Base-by-base conservation (phyloP, 2,113 vertebrate genomes). In the Ranitomeya imitator region DNA sequence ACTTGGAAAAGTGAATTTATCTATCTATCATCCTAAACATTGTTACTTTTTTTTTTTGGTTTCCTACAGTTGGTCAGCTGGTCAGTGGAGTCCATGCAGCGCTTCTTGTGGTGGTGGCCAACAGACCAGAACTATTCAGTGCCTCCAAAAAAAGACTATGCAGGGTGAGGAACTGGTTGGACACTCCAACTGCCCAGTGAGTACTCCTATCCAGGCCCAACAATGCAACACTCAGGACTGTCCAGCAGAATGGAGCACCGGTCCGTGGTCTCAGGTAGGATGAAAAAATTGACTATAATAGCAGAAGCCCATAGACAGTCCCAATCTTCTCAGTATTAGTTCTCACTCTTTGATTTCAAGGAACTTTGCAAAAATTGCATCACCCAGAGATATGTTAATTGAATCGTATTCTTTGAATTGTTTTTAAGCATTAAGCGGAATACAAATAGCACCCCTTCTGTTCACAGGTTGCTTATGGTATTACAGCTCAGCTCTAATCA, bases 211-310 rank as follows among this genome's bases (percentile, higher is more conserved):
- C 0, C 96, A 97, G 85, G 80, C 96, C 61, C 97, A 97, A 91
- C 89, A 93, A 74, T 99, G 98, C 93, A 96, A 96, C 60, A 93
- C 90, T 55, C 96, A 96, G 15, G 92, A 95, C 90, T 99, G 98
- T 79, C 98, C 96, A 0, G 96, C 97, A 0, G 94, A 96, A 85
- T 99, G 98, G 98, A 97, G 93, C 92, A 92, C 91, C 0, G 96
- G 96, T 4, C 92, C 94, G 0, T 99, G 98, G 98, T 96, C 97
- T 69, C 97, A 97, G 98, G 98, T 99, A 94, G 93, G 6, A 26
- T 19, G 9, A 37, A n/a, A 31, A 59, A 60, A 7, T 13, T 31
- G 0, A 26, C 18, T 45, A 45, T 45, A 45, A 45, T 45, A 45
- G 4, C 37, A 45, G 37, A 45, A 45, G 37, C 37, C 37, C 37